Evolutionary conservation across 2,113 vertebrate species (phyloP), one percentile per base, ranked within the genome.

Genomic region (Phalacrocorax carbo): DNA sequence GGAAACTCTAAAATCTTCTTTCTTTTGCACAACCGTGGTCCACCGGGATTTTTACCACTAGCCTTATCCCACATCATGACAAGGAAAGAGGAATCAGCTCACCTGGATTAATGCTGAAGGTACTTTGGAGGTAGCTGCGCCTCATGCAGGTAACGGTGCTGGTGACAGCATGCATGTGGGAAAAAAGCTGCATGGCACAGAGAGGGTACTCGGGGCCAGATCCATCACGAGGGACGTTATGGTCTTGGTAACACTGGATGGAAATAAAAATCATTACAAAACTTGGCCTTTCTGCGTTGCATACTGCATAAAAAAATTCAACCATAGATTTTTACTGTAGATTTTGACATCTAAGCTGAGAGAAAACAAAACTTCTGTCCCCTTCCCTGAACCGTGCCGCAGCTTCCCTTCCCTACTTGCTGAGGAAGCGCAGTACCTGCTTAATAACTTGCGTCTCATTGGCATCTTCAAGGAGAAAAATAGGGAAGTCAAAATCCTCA

Each of bases 111-210:
- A 99, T 98, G 97, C 99, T 99, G 95, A 99, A 99, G 86, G 98
- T 97, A 97, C 97, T 98, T 94, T 99, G 98, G 90, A 99, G 98
- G 94, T 98, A 97, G 25, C 98, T 99, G 72, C 99, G 98, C 4
- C 99, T 97, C 99, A 99, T 99, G 97, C 99, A 99, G 91, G 98
- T 99, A 57, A 98, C 98, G 0, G 99, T 99, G 98, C 99, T 98
- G 52, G 98, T 98, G 77, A 99, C 99, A 0, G 99, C 99, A 0
- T 98, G 98, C 99, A 99, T 99, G 98, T 99, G 99, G 5, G 99
- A 98, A 88, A 95, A 99, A 3, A 99, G 98, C 98, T 99, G 99
- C 99, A 99, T 99, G 64, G 99, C 99, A 2, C 99, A 99, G 9
- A 99, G 98, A 0, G 99, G 99, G 91, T 99, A 99, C 76, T 77